Evolutionary conservation across 2,888 invertebrate genomes (phyloP).

Genomic region (Quadriops clusia): DNA sequence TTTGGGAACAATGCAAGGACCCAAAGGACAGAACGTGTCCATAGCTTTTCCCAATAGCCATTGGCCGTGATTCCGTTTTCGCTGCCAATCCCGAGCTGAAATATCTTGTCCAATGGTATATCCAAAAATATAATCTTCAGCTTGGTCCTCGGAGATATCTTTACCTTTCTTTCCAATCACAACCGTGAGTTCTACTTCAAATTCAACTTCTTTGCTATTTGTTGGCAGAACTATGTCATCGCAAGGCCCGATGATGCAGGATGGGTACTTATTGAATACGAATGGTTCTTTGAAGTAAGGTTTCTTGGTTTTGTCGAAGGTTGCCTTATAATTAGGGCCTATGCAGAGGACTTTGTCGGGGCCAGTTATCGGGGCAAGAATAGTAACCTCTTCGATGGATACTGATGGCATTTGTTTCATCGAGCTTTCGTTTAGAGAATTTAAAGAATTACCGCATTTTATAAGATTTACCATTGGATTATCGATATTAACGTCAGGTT

Average conservation of each 20-base stretch:
- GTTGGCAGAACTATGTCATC: conserved; percentile 1
- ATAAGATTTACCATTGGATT: too few relatives aligned
- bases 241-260: conserved; percentile 2
- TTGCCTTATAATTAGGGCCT: not conserved
- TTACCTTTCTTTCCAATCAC: conserved; percentile 67
- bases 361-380: conserved; percentile 3
- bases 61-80: conserved; percentile 66
- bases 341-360: conserved; percentile 4
- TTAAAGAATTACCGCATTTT: too few relatives aligned
- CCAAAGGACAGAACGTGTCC: conserved; percentile 79
- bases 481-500: too few relatives aligned
- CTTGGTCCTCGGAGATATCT: conserved; percentile 49
- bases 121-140: conserved; percentile 64
- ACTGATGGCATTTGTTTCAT: too few relatives aligned
- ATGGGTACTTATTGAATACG: conserved; percentile 3
- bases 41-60: conserved; percentile 63
- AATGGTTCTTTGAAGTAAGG: conserved; percentile 2
- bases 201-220: conserved; percentile 45
- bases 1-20: conserved; percentile 65
- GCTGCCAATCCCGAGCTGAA: conserved; percentile 75
- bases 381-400: not conserved
- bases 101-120: conserved; percentile 78
- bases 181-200: conserved; percentile 74
- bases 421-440: too few relatives aligned
- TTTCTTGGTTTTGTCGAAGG: not conserved